phyloP scores from a whole-genome alignment of 92 coral and sea anemone species.

The Pocillopora meandrina region DNA sequence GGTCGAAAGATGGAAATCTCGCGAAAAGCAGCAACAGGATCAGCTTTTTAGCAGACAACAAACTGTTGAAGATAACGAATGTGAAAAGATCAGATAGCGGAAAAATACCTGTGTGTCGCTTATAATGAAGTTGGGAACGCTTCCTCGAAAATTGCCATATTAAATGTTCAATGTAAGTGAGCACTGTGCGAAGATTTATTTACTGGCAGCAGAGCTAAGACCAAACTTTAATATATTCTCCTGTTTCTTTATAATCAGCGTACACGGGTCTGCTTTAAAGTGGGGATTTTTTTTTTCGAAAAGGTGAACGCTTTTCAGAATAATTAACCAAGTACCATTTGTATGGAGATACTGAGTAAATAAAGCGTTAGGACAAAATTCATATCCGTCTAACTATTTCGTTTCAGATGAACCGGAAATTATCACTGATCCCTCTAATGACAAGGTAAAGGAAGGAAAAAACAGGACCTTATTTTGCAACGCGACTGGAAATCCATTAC shows the following conservation, averaged over 20 bases:
- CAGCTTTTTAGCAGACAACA: neutral
- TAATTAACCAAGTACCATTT: no score
- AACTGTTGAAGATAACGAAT: slow-evolving; percentile 31
- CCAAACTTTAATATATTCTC: no score
- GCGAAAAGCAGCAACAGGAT: neutral
- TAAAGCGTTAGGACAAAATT: no score
- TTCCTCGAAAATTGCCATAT: slow-evolving; percentile 1
- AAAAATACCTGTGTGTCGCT: neutral
- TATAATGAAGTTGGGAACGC: no score
- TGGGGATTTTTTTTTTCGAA: no score
- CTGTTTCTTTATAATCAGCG: no score
- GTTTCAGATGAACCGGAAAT: neutral
- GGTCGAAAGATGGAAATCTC: slow-evolving; percentile 33
- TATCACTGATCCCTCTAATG: neutral
- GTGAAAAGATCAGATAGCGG: slow-evolving; percentile 40
- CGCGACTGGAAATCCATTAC: slow-evolving; percentile 22
- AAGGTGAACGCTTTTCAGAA: no score
- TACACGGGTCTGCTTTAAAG: no score
- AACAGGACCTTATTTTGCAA: slow-evolving; percentile 34
- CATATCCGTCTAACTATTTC: neutral
- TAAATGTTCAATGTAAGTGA: slow-evolving; percentile 47
- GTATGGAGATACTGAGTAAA: no score
- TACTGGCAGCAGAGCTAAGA: no score
- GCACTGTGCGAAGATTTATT: no score
- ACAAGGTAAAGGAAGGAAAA: slow-evolving; percentile 9